These are phyloP conservation scores for Lysandra bellargus DNA, from an alignment of 2,888 invertebrate species.

Conservation along the genomic window DNA sequence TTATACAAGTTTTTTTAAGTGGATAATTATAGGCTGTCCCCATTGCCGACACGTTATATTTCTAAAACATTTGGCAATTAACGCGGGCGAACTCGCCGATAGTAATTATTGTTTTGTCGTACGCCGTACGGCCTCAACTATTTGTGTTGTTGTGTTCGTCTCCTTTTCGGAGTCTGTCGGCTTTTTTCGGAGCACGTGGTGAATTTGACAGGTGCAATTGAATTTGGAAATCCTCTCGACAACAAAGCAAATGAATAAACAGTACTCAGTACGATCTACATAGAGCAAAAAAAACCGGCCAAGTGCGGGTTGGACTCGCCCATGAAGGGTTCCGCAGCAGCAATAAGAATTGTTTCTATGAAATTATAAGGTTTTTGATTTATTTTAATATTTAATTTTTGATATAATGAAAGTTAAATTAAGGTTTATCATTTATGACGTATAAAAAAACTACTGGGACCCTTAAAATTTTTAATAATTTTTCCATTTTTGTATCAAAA, in stretches of 20 bases:
- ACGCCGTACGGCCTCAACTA: conserved; percentile 61
- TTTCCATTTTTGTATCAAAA: too few species aligned
- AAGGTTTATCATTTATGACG: too few species aligned
- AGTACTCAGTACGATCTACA: neutral
- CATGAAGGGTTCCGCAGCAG: too few species aligned
- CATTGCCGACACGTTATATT: neutral
- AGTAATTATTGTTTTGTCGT: conserved; percentile 50
- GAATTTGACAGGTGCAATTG: conserved; percentile 56
- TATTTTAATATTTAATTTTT: too few species aligned
- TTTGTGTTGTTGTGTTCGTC: conserved; percentile 63
- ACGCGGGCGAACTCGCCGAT: conserved; percentile 42
- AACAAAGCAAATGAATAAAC: neutral
- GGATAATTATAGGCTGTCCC: conserved; percentile 4
- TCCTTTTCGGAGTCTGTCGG: conserved; percentile 56
- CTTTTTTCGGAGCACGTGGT: conserved; percentile 67
- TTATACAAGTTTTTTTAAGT: conserved; percentile 18
- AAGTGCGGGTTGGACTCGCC: too few species aligned
- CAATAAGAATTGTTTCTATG: too few species aligned
- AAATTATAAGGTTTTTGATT: too few species aligned
- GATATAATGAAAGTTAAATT: too few species aligned
- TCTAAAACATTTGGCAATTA: conserved; percentile 40
- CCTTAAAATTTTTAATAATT: too few species aligned
- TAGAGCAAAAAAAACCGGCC: neutral
- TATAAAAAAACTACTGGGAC: too few species aligned
- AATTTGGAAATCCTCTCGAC: conserved; percentile 26